phyloP scores from a whole-genome alignment of 2,113 vertebrate genomes.

The Calyptommatus sinebrachiatus region DNA sequence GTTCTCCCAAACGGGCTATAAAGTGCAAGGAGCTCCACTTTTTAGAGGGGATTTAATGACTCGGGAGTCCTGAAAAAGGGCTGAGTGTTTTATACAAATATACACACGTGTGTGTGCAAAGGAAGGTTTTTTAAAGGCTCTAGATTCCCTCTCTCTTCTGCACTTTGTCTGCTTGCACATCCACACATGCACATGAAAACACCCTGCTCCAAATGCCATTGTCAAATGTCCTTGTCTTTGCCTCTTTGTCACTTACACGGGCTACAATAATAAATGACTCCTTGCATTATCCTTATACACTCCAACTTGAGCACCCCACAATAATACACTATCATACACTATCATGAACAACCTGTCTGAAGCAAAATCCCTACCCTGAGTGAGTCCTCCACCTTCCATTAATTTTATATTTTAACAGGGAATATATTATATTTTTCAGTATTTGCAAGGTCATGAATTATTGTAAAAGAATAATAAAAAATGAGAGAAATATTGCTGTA shows the following conservation, averaged over 20 bases:
- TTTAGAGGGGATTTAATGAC: slow-evolving; percentile 47
- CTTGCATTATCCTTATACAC: slow-evolving; percentile 61
- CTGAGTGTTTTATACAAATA: too few species aligned
- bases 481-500: slow-evolving; percentile 25
- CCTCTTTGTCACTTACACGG: slow-evolving; percentile 66
- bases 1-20: slow-evolving; percentile 66
- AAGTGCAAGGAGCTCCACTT: slow-evolving; percentile 54
- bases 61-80: too few species aligned
- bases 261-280: slow-evolving; percentile 68
- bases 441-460: slow-evolving; percentile 7
- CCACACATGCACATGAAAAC: neutral
- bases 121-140: neutral
- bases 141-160: slow-evolving; percentile 6
- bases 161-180: neutral
- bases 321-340: slow-evolving; percentile 72
- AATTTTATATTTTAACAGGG: slow-evolving; percentile 65
- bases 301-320: slow-evolving; percentile 61
- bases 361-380: slow-evolving; percentile 72
- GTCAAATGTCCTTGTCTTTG: slow-evolving; percentile 55
- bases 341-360: slow-evolving; percentile 78
- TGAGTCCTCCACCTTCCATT: slow-evolving; percentile 66
- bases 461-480: slow-evolving; percentile 9
- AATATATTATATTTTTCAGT: slow-evolving; percentile 61
- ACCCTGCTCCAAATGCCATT: slow-evolving; percentile 31
- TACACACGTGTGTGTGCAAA: too few species aligned